Percentiles rank a stretch among this genome's conserved stretches.
These are phyloP conservation scores for Oxyteleia sp. DNA, from an alignment of 2,888 invertebrate genomes.

Conservation along the genomic window DNA sequence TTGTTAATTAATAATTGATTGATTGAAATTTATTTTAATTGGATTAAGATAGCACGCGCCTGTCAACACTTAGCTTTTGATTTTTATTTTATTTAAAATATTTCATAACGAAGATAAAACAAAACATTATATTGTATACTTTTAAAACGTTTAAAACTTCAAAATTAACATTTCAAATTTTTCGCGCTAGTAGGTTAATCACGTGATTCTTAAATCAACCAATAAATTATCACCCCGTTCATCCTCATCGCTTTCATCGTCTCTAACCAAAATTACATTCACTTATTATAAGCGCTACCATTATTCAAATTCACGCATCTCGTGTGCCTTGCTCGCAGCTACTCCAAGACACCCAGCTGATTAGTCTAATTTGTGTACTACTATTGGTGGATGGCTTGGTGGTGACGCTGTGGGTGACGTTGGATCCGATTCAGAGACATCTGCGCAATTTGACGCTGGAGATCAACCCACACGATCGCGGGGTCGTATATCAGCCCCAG, in stretches of 20 bases:
- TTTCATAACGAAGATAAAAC: too few relatives aligned
- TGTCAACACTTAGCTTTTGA: too few relatives aligned
- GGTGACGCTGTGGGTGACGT: slow-evolving; percentile 93
- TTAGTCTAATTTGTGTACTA: slow-evolving; percentile 94
- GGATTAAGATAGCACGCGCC: too few relatives aligned
- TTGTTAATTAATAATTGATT: too few relatives aligned
- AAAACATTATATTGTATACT: too few relatives aligned
- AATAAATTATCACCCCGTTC: background rate
- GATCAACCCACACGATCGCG: slow-evolving; percentile 92
- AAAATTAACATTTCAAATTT: too few relatives aligned
- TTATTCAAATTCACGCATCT: background rate
- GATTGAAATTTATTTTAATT: too few relatives aligned
- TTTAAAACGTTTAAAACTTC: too few relatives aligned
- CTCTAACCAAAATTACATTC: background rate
- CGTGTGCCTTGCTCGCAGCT: slow-evolving; percentile 87
- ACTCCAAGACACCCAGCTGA: slow-evolving; percentile 95
- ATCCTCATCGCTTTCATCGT: too few relatives aligned
- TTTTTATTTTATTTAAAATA: too few relatives aligned
- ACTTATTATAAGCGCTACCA: background rate
- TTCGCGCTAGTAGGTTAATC: too few relatives aligned
- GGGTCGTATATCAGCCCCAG: slow-evolving; percentile 95
- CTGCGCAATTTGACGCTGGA: slow-evolving; percentile 94
- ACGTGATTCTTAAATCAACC: too few relatives aligned
- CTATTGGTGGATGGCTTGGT: slow-evolving; percentile 94
- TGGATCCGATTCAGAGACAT: slow-evolving; percentile 96